A percentile compares a stretch with the other conserved stretches of the same genome.
phyloP scores from a whole-genome alignment of 2,888 invertebrate genomes.

The Pachliopta kotzebuea region DNA sequence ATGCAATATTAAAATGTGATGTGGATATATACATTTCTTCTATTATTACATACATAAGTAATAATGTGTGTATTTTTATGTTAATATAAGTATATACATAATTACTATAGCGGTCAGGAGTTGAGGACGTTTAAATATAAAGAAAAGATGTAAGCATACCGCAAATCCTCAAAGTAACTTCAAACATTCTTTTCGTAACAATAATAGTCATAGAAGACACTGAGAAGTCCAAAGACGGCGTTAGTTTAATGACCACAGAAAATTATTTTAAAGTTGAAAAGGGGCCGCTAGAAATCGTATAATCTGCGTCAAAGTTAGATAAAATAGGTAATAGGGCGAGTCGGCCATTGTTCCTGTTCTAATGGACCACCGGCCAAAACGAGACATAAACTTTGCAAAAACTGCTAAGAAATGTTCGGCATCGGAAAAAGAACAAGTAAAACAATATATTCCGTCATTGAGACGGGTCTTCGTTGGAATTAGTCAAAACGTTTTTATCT shows the following conservation, averaged over 20 bases:
- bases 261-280: constrained; percentile 48
- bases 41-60: no score
- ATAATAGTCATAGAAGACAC: constrained; percentile 20
- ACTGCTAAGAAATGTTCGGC: constrained; percentile 55
- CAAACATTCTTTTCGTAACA: constrained; percentile 16
- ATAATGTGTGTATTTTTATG: no score
- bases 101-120: no score
- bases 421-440: constrained; percentile 66
- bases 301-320: constrained; percentile 73
- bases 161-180: constrained; percentile 11
- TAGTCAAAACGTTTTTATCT: constrained; percentile 74
- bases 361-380: constrained; percentile 74
- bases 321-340: constrained; percentile 71
- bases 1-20: no score
- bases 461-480: constrained; percentile 65
- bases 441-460: constrained; percentile 64
- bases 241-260: constrained; percentile 44
- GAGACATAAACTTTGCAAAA: constrained; percentile 63
- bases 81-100: no score
- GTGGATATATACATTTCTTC: no score
- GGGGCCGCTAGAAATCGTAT: constrained; percentile 65
- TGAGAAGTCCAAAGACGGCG: constrained; percentile 28
- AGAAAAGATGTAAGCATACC: neutral
- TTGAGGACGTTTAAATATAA: no score
- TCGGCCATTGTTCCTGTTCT: constrained; percentile 71